Evolutionary conservation across 2,113 vertebrate species (phyloP).

Genomic region (Actinemys pallida): DNA sequence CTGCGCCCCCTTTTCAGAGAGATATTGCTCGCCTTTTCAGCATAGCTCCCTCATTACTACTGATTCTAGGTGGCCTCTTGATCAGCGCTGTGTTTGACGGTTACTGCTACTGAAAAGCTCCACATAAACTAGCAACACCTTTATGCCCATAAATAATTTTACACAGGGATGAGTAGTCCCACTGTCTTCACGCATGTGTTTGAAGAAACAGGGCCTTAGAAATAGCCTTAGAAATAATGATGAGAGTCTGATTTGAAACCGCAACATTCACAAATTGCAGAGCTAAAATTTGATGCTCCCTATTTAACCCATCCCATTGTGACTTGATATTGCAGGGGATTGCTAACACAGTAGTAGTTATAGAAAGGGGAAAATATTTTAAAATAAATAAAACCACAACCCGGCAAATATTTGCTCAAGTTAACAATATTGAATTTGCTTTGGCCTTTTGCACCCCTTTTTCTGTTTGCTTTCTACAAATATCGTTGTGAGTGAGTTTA

Average conservation of each 20-base stretch:
- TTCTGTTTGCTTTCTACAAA: neutral
- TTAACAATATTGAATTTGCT: neutral
- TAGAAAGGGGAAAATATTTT: neutral
- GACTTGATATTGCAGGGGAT: neutral
- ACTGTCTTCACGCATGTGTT: neutral
- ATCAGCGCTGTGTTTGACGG: neutral
- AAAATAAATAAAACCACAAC: neutral
- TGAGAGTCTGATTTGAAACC: neutral
- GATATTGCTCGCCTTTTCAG: slow-evolving; percentile 6
- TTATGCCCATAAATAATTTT: neutral
- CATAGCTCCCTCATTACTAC: slow-evolving; percentile 33
- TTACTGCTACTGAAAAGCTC: slow-evolving; percentile 7
- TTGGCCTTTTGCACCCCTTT: neutral
- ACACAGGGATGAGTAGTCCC: neutral
- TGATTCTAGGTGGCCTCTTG: slow-evolving; percentile 8
- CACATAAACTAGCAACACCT: neutral
- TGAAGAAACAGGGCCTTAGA: neutral
- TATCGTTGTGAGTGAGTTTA: neutral
- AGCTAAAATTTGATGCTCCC: neutral
- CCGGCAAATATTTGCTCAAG: neutral
- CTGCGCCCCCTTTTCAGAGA: neutral
- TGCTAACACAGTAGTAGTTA: neutral
- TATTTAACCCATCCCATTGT: neutral
- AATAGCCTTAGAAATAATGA: neutral
- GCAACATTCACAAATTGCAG: neutral